Conservation (phyloP, 1,140 invertebrate species). For the Chlorops oryzae region DNA sequence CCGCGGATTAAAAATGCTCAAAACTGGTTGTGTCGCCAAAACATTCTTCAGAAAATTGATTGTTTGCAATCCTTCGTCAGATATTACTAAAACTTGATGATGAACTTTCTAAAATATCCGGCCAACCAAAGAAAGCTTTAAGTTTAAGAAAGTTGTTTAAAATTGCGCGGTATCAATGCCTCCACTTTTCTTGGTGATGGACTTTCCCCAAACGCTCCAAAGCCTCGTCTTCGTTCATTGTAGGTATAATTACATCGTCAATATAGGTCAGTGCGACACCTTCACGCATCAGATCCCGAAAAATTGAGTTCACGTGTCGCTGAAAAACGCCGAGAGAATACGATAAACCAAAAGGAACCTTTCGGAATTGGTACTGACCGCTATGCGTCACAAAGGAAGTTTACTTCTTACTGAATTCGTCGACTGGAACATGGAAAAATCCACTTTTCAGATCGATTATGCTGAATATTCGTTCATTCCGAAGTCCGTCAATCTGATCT, state of each 20-base stretch:
- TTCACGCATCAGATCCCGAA: slow-evolving; percentile 26
- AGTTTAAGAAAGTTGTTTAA: no score
- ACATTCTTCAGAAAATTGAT: slow-evolving; percentile 9
- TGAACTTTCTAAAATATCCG: slow-evolving; percentile 41
- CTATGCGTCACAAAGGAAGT: slow-evolving; percentile 47
- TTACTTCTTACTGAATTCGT: slow-evolving; percentile 22
- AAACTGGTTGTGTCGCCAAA: slow-evolving; percentile 29
- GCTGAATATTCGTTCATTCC: slow-evolving; percentile 36
- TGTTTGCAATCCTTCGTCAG: slow-evolving; percentile 8
- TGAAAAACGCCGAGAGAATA: slow-evolving; percentile 35
- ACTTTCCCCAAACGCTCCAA: slow-evolving; percentile 35
- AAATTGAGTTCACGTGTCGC: slow-evolving; percentile 23
- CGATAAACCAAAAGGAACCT: slow-evolving; percentile 41
- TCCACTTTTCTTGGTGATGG: slow-evolving; percentile 11
- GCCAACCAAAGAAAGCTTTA: slow-evolving; percentile 40
- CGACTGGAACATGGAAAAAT: slow-evolving; percentile 34
- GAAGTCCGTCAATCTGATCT: slow-evolving; percentile 28
- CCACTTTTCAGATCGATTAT: slow-evolving; percentile 36
- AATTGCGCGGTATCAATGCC: no score
- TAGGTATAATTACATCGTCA: no score
- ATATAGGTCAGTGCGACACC: slow-evolving; percentile 19
- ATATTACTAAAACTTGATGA: no score
- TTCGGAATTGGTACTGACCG: slow-evolving; percentile 51
- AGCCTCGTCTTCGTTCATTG: no score
- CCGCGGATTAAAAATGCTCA: slow-evolving; percentile 32